Base-by-base conservation (phyloP, 2,113 vertebrate species). In the Urocynchramus pylzowi region DNA sequence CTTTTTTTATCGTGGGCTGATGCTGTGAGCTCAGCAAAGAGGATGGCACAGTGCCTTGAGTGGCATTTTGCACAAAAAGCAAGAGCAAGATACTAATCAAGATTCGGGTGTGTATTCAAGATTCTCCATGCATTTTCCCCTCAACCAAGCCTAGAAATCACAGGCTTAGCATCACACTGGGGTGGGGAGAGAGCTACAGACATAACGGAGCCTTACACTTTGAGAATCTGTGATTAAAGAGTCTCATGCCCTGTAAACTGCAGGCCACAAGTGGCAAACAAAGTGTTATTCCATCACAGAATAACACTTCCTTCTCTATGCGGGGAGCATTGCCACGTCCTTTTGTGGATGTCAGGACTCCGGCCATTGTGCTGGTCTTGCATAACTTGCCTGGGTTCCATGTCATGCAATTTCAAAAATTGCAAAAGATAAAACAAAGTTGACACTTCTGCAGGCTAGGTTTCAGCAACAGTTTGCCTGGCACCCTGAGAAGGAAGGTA, bases 1-100 rank as follows among this genome's bases (percentile, higher is more conserved):
- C 69, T 74, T 93, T 90, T 90, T 79, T 73, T 44, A 49, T 41
- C 11, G 22, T 64, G 67, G 44, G 63, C 56, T 95, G 59, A 45
- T 65, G 79, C 81, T 68, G 76, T 75, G 87, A 95, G 71, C 88
- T 89, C 68, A 84, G 93, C 61, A 60, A 53, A 90, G 79, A 94
- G 93, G 87, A 93, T 57, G 60, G 85, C 61, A 41, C 76, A 47
- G 47, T 54, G 65, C 45, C 45, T 52, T 52, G 87, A 92, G 70
- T 77, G 89, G 57, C 95, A 53, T 65, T 52, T 74, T 61, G 45
- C 78, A 87, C 78, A 65, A 24, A 83, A 87, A 67, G 33, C 77
- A 63, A 75, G 37, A 74, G 71, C 33, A 35, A 88, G 78, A 84
- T 54, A 6, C 37, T 54, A 26, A 57, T 52, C 75, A 35, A 70